These are phyloP conservation scores for Ferdinandea cuprea DNA, from an alignment of 2,888 invertebrate genomes.

Conservation along the genomic window DNA sequence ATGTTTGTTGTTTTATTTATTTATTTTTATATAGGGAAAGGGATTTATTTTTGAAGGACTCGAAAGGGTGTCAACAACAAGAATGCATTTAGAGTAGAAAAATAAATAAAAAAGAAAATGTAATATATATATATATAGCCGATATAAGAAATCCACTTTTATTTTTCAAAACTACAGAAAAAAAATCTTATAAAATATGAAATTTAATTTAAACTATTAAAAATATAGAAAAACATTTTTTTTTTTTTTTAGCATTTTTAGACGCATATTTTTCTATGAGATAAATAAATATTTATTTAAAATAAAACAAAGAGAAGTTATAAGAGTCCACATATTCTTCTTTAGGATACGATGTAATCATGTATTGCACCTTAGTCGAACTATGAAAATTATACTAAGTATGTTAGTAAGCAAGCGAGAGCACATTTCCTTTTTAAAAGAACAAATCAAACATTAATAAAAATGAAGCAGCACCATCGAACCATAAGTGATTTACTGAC, in stretches of 20 bases:
- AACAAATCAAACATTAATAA: slow-evolving; percentile 25
- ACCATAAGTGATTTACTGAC: too few relatives aligned
- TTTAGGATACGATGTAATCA: slow-evolving; percentile 30
- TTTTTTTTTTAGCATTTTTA: too few relatives aligned
- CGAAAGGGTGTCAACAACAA: too few relatives aligned
- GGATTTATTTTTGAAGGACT: not conserved
- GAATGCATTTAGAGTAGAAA: slow-evolving; percentile 21
- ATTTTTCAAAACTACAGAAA: slow-evolving; percentile 60
- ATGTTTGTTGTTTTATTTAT: slow-evolving; percentile 53
- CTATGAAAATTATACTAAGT: slow-evolving; percentile 24
- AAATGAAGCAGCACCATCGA: slow-evolving; percentile 66
- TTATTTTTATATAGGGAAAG: not conserved
- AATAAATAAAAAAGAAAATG: slow-evolving; percentile 40
- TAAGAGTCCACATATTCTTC: slow-evolving; percentile 42
- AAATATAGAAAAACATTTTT: too few relatives aligned
- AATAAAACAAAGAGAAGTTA: not conserved
- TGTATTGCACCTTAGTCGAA: slow-evolving; percentile 61
- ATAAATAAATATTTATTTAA: slow-evolving; percentile 50
- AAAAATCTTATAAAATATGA: slow-evolving; percentile 35
- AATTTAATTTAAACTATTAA: slow-evolving; percentile 15
- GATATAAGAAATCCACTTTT: slow-evolving; percentile 55
- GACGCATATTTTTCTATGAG: slow-evolving; percentile 28
- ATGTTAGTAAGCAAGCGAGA: slow-evolving; percentile 57
- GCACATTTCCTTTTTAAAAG: slow-evolving; percentile 34
- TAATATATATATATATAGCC: slow-evolving; percentile 24